These are phyloP conservation scores for Uromys caudimaculatus DNA, from an alignment of 2,797 vertebrate genomes.

Conservation along the genomic window DNA sequence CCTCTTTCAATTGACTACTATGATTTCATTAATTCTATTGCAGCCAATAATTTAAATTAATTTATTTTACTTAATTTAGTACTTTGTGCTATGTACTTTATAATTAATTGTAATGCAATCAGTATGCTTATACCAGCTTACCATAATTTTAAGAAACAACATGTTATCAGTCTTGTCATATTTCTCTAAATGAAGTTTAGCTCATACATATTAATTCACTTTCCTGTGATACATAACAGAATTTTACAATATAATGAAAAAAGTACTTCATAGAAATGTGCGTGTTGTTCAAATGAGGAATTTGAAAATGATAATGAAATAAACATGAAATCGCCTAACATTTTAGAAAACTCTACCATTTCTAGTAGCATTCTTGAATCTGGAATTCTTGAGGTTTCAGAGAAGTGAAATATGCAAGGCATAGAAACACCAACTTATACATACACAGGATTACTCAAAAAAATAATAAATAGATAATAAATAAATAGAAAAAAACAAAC, in stretches of 20 bases:
- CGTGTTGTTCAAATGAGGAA: neutral
- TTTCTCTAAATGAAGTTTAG: slow-evolving; percentile 62
- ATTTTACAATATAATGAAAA: slow-evolving; percentile 15
- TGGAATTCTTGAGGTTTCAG: neutral
- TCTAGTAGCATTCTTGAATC: neutral
- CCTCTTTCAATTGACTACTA: slow-evolving; percentile 15
- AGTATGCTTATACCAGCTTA: slow-evolving; percentile 60
- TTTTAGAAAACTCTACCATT: neutral
- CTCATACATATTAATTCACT: slow-evolving; percentile 64
- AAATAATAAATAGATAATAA: neutral
- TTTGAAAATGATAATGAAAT: neutral
- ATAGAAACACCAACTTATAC: neutral
- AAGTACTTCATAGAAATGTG: neutral
- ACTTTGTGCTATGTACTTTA: slow-evolving; percentile 56
- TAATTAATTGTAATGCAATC: slow-evolving; percentile 69
- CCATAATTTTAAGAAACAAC: slow-evolving; percentile 65
- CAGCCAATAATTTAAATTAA: slow-evolving; percentile 65
- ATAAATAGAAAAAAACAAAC: too few relatives aligned
- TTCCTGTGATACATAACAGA: slow-evolving; percentile 16
- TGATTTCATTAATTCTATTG: slow-evolving; percentile 66
- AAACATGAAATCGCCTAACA: neutral
- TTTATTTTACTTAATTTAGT: slow-evolving; percentile 59
- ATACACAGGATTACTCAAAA: neutral
- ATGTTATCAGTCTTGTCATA: slow-evolving; percentile 63
- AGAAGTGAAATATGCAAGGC: neutral